phyloP scores from a whole-genome alignment of 2,113 vertebrate species.

The Chloropsis cyanopogon region DNA sequence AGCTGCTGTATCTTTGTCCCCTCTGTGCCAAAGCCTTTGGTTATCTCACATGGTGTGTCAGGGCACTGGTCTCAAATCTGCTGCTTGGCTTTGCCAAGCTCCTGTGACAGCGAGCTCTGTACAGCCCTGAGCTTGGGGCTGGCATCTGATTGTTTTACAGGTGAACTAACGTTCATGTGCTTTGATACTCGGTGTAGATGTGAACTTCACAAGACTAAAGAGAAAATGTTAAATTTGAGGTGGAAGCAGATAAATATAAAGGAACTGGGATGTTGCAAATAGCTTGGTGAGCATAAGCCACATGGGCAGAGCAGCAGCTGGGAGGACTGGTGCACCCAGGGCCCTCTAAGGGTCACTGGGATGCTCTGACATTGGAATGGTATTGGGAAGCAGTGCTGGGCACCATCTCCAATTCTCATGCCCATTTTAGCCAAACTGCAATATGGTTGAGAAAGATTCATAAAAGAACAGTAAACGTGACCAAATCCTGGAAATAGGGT shows the following conservation, averaged over 20 bases:
- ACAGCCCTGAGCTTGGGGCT: not conserved
- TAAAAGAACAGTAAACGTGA: not conserved
- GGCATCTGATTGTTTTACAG: not conserved
- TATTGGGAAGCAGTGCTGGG: not conserved
- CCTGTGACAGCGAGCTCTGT: not conserved
- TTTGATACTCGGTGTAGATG: not conserved
- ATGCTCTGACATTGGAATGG: not conserved
- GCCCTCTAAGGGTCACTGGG: not conserved
- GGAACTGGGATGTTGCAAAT: not conserved
- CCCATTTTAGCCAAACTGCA: not conserved
- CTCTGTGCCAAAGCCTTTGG: not conserved
- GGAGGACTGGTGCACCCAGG: not conserved
- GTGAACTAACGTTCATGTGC: not conserved
- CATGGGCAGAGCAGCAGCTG: not conserved
- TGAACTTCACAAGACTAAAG: not conserved
- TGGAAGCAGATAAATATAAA: not conserved
- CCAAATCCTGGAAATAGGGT: not conserved
- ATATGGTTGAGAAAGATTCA: not conserved
- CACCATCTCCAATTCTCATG: not conserved
- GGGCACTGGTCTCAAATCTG: not conserved
- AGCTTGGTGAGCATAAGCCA: not conserved
- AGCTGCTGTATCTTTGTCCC: not conserved
- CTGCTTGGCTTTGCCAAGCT: not conserved
- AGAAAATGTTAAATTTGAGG: not conserved
- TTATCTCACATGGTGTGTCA: not conserved